A percentile compares a stretch with the other conserved stretches of the same genome.
These are phyloP conservation scores for Pyrrhosoma nymphula DNA, from an alignment of 2,888 invertebrate genomes.

Conservation along the genomic window DNA sequence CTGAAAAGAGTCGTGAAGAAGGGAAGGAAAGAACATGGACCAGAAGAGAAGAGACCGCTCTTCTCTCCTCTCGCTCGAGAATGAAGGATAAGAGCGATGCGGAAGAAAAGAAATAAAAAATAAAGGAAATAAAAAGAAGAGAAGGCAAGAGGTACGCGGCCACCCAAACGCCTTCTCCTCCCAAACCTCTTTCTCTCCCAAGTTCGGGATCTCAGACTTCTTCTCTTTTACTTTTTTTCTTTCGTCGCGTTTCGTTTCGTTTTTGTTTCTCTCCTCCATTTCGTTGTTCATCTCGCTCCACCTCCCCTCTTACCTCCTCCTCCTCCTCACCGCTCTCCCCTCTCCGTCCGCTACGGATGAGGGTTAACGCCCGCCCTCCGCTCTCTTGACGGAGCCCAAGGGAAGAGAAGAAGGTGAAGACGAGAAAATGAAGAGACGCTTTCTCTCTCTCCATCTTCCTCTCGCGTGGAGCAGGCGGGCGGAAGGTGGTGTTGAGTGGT, in stretches of 20 bases:
- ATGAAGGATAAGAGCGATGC: conserved; percentile 20
- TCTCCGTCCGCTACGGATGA: not conserved
- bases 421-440: not conserved
- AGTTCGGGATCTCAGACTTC: not conserved
- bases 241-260: not conserved
- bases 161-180: conserved; percentile 9
- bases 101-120: not conserved
- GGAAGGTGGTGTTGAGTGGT: no score
- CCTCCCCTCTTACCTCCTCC: not conserved
- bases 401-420: not conserved
- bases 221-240: not conserved
- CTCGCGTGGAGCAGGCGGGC: not conserved
- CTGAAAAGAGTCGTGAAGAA: not conserved
- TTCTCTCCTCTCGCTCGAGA: not conserved
- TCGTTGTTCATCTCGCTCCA: not conserved
- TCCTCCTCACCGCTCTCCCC: not conserved
- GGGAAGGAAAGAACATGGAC: not conserved
- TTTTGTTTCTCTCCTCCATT: not conserved
- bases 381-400: not conserved
- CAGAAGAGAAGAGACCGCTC: conserved; percentile 11
- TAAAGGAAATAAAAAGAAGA: not conserved
- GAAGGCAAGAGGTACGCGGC: conserved; percentile 3
- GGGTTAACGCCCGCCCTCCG: conserved; percentile 26
- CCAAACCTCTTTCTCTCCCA: not conserved
- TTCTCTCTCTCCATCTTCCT: not conserved